Percentiles rank a stretch among this genome's conserved stretches.
These are phyloP conservation scores for Anseranas semipalmata DNA, from an alignment of 2,113 vertebrate species.

Conservation along the genomic window DNA sequence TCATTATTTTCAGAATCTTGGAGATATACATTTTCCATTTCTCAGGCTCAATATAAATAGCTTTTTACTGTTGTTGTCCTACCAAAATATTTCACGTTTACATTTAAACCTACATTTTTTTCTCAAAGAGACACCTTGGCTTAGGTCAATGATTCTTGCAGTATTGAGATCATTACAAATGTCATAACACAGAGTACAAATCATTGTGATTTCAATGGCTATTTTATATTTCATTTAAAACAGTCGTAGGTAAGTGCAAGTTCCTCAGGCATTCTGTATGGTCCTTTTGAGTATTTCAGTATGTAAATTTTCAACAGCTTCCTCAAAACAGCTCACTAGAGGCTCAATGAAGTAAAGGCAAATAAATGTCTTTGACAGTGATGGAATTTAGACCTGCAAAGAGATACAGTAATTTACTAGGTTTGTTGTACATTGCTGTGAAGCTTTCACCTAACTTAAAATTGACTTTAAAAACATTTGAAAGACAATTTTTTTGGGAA, in stretches of 20 bases:
- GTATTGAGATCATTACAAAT: not conserved
- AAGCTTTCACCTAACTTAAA: not conserved
- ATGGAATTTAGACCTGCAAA: constrained; percentile 22
- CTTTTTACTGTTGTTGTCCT: not conserved
- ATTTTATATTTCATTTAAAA: constrained; percentile 6
- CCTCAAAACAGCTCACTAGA: not conserved
- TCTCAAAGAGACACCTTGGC: not conserved
- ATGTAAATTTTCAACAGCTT: constrained; percentile 15
- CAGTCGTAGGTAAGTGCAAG: not conserved
- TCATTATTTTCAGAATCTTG: not conserved
- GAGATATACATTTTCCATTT: not conserved
- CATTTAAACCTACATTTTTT: not conserved
- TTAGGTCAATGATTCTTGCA: not conserved
- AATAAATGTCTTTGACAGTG: constrained; percentile 25
- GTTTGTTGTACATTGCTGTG: not conserved
- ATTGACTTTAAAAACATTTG: not conserved
- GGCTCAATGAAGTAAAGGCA: constrained; percentile 25
- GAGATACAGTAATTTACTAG: not conserved
- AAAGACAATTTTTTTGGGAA: not conserved
- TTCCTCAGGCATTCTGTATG: not conserved
- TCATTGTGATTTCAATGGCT: not conserved
- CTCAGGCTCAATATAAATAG: not conserved
- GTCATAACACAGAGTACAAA: not conserved
- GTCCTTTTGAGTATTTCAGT: not conserved
- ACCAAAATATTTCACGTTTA: not conserved